A percentile compares a stretch with the other conserved stretches of the same genome.
Conservation (phyloP, 53 echinoderm and acorn worm genomes). For the Henricia sp. region DNA sequence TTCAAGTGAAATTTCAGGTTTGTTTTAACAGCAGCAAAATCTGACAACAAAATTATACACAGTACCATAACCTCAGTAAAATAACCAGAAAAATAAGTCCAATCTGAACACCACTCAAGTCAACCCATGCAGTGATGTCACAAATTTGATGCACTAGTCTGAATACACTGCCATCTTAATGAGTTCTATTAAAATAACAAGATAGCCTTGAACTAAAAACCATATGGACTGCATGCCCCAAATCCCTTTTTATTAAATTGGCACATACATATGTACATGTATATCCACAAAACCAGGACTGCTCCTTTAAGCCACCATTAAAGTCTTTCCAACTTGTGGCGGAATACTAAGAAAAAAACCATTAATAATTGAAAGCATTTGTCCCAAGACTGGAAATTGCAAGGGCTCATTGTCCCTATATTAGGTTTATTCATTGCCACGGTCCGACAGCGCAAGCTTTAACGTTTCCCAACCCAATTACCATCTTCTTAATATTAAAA, state of each 20-base stretch:
- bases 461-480: slow-evolving; percentile 1
- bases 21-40: too few relatives aligned
- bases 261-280: neutral
- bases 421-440: neutral
- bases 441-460: neutral
- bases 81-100: too few relatives aligned
- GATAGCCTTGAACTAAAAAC: neutral
- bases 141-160: too few relatives aligned
- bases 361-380: slow-evolving; percentile 36
- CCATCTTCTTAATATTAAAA: slow-evolving; percentile 20
- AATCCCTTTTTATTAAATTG: neutral
- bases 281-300: neutral
- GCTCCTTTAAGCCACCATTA: neutral
- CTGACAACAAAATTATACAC: too few relatives aligned
- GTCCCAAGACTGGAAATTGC: slow-evolving; percentile 21
- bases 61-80: too few relatives aligned
- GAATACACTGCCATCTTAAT: too few relatives aligned
- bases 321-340: slow-evolving; percentile 20
- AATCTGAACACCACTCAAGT: too few relatives aligned
- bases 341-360: slow-evolving; percentile 12
- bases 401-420: slow-evolving; percentile 36
- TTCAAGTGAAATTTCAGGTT: too few relatives aligned
- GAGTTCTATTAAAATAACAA: too few relatives aligned
- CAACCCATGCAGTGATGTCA: too few relatives aligned
- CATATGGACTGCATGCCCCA: neutral